Evolutionary conservation across 2,797 vertebrate genomes (phyloP).

Genomic region (Rousettus madagascariensis): DNA sequence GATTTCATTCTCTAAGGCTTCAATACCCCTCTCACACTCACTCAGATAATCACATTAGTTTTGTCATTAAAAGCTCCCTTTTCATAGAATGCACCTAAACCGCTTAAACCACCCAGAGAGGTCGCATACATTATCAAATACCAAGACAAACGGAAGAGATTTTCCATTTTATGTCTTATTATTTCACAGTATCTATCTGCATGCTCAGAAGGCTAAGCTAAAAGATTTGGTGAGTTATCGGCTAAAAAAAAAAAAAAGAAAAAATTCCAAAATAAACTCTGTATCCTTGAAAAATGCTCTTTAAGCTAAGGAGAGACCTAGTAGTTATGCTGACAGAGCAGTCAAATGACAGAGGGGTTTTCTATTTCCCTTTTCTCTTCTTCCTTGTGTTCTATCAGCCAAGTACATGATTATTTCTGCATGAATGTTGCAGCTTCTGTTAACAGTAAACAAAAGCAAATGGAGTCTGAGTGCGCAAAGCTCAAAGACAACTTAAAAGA

Average conservation of each 20-base stretch:
- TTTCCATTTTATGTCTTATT: conserved; percentile 62
- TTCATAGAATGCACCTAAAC: conserved; percentile 89
- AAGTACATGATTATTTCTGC: conserved; percentile 76
- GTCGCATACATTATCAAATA: conserved; percentile 87
- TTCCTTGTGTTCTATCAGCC: conserved; percentile 42
- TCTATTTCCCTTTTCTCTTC: conserved; percentile 52
- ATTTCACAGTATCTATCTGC: conserved; percentile 57
- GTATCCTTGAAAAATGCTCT: conserved; percentile 14
- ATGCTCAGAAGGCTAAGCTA: conserved; percentile 19
- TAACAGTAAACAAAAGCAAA: conserved; percentile 77
- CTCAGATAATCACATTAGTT: conserved; percentile 97
- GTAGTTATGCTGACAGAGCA: conserved; percentile 28
- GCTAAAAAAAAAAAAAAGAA: background rate
- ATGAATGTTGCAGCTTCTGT: conserved; percentile 74
- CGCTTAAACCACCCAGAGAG: conserved; percentile 92
- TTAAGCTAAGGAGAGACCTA: conserved; percentile 29
- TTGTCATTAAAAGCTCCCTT: conserved; percentile 91
- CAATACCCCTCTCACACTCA: conserved; percentile 91
- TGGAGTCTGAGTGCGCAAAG: conserved; percentile 33
- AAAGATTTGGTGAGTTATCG: conserved; percentile 20
- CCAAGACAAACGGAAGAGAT: conserved; percentile 77
- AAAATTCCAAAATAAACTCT: conserved; percentile 2
- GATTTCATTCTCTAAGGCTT: conserved; percentile 88
- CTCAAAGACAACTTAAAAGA: conserved; percentile 61
- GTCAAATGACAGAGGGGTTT: conserved; percentile 34